phyloP scores from a whole-genome alignment of 2,797 vertebrate genomes.

The Sebastes itinus region DNA sequence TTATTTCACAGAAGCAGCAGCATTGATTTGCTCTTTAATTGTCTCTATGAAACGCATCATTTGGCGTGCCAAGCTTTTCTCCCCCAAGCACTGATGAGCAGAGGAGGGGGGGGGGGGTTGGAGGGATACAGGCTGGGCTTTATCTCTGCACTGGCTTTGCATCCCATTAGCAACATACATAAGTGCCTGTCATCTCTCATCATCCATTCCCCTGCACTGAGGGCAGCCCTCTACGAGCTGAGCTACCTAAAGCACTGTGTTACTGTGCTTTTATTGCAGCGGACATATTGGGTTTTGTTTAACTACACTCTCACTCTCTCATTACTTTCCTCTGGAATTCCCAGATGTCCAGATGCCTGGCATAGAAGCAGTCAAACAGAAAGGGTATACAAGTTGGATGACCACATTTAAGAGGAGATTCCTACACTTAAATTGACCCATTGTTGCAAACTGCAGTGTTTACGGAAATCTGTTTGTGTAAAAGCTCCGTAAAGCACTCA shows the following conservation, averaged over 20 bases:
- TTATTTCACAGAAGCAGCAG: slow-evolving; percentile 68
- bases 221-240: slow-evolving; percentile 18
- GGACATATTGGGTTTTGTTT: slow-evolving; percentile 46
- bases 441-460: slow-evolving; percentile 38
- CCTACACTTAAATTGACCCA: slow-evolving; percentile 20
- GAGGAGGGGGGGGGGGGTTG: neutral
- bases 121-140: slow-evolving; percentile 23
- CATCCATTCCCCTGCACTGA: slow-evolving; percentile 31
- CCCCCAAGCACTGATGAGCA: slow-evolving; percentile 38
- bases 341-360: slow-evolving; percentile 33
- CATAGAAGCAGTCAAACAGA: slow-evolving; percentile 12
- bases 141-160: slow-evolving; percentile 63
- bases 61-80: slow-evolving; percentile 59
- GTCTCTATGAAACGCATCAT: slow-evolving; percentile 74
- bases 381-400: slow-evolving; percentile 12
- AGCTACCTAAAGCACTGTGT: slow-evolving; percentile 32
- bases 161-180: slow-evolving; percentile 57
- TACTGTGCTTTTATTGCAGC: slow-evolving; percentile 24
- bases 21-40: slow-evolving; percentile 80
- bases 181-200: slow-evolving; percentile 65
- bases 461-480: slow-evolving; percentile 48
- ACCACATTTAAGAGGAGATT: slow-evolving; percentile 10
- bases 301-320: slow-evolving; percentile 40
- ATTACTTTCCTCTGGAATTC: slow-evolving; percentile 43
- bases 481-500: slow-evolving; percentile 48